A percentile compares a stretch with the other conserved stretches of the same genome.
Conservation (phyloP, 2,113 vertebrate species). For the Rhabdornis inornatus region DNA sequence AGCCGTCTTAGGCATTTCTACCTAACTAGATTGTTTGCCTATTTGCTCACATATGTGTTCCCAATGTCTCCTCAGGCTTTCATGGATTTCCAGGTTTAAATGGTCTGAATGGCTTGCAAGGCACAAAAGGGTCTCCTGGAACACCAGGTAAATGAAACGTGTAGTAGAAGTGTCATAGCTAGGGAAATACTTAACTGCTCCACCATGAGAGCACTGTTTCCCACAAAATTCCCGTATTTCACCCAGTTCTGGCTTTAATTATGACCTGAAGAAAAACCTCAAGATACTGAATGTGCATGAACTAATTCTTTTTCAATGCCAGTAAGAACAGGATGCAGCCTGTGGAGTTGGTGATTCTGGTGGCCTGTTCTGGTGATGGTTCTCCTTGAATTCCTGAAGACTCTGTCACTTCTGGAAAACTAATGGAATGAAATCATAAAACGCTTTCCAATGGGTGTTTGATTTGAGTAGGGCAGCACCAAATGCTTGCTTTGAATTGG, state of each 20-base stretch:
- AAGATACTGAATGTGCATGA: not conserved
- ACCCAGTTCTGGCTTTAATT: not conserved
- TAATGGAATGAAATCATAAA: not conserved
- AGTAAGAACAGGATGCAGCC: not conserved
- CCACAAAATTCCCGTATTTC: not conserved
- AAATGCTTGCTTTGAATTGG: not conserved
- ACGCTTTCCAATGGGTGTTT: not conserved
- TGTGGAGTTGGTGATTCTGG: not conserved
- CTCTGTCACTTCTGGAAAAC: not conserved
- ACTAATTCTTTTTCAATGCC: not conserved
- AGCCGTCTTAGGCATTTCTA: not conserved
- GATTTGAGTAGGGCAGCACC: not conserved
- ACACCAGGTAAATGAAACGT: slow-evolving; percentile 77
- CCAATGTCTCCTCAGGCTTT: slow-evolving; percentile 75
- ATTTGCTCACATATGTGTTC: not conserved
- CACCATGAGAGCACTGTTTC: not conserved
- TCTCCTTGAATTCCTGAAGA: not conserved
- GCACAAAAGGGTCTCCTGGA: slow-evolving; percentile 86
- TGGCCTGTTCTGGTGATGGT: not conserved
- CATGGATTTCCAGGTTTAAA: slow-evolving; percentile 83
- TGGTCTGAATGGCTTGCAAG: slow-evolving; percentile 90
- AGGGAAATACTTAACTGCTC: not conserved
- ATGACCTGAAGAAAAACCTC: not conserved
- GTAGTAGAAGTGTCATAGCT: not conserved
- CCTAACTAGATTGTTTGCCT: not conserved